Evolutionary conservation across 2,888 invertebrate species (phyloP).

Genomic region (Eugnorisma glareosa): DNA sequence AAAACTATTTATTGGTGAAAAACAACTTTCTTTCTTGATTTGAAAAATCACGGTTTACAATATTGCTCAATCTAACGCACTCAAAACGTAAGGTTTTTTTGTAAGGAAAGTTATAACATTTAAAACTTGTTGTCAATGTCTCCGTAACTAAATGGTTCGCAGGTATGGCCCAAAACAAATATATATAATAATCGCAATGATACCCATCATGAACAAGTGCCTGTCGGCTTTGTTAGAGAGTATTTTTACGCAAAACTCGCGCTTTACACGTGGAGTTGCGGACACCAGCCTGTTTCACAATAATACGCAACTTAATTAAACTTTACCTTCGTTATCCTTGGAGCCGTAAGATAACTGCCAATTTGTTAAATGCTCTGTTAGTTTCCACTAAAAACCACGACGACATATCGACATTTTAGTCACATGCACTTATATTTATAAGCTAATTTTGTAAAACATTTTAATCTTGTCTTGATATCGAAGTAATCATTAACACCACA

Average conservation of each 20-base stretch:
- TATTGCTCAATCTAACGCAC: not conserved
- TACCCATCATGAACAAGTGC: too few relatives aligned
- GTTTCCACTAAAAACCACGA: not conserved
- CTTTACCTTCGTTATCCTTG: not conserved
- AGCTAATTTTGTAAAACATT: constrained; percentile 3
- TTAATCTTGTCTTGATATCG: constrained; percentile 35
- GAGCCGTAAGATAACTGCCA: not conserved
- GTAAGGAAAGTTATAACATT: not conserved
- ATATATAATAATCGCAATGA: too few relatives aligned
- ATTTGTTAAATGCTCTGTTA: not conserved
- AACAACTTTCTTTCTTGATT: not conserved
- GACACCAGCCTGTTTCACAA: not conserved
- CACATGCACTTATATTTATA: constrained; percentile 19
- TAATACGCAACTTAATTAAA: too few relatives aligned
- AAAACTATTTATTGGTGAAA: not conserved
- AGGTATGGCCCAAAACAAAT: not conserved
- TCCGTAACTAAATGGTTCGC: not conserved
- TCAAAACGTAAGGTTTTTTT: not conserved
- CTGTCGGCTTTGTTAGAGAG: not conserved
- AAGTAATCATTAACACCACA: constrained; percentile 21
- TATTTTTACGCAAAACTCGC: not conserved
- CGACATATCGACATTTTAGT: not conserved
- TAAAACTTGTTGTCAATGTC: not conserved
- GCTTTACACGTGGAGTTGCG: too few relatives aligned
- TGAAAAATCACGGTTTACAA: not conserved